phyloP scores from a whole-genome alignment of 2,797 vertebrate genomes.

The Danio jaintianensis region DNA sequence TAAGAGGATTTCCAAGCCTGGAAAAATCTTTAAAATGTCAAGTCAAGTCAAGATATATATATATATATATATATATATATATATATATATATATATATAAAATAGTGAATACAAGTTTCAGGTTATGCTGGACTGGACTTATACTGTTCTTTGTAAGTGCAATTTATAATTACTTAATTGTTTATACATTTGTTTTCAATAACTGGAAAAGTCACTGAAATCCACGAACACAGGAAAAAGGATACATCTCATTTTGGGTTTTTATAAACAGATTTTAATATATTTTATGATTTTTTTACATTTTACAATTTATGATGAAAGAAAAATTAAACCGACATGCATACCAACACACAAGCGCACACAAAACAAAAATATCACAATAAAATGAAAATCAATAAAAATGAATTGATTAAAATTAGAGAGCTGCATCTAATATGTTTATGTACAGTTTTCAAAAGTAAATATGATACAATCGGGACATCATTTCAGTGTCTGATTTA shows the following conservation, averaged over 20 bases:
- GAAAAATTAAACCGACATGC: conserved; percentile 75
- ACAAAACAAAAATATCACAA: conserved; percentile 72
- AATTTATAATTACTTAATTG: background rate
- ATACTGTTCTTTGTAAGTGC: background rate
- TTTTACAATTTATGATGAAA: conserved; percentile 80
- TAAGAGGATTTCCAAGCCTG: background rate
- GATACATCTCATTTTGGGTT: conserved; percentile 45
- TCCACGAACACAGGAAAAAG: conserved; percentile 55
- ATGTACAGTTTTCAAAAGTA: conserved; percentile 62
- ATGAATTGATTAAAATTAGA: conserved; percentile 57
- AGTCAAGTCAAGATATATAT: no score
- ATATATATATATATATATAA: no score
- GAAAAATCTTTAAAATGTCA: background rate
- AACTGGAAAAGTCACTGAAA: background rate
- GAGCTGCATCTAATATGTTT: conserved; percentile 49
- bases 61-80: no score
- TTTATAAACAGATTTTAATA: conserved; percentile 76
- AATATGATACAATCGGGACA: conserved; percentile 58
- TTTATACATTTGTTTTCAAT: no score
- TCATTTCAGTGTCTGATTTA: conserved; percentile 51
- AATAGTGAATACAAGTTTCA: background rate
- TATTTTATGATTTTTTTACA: conserved; percentile 80
- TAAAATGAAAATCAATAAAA: conserved; percentile 65
- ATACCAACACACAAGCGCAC: conserved; percentile 76
- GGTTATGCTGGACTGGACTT: background rate